A percentile compares a stretch with the other conserved stretches of the same genome.
These are phyloP conservation scores for Mesoclemmys tuberculata DNA, from an alignment of 2,113 vertebrate genomes.

Conservation along the genomic window DNA sequence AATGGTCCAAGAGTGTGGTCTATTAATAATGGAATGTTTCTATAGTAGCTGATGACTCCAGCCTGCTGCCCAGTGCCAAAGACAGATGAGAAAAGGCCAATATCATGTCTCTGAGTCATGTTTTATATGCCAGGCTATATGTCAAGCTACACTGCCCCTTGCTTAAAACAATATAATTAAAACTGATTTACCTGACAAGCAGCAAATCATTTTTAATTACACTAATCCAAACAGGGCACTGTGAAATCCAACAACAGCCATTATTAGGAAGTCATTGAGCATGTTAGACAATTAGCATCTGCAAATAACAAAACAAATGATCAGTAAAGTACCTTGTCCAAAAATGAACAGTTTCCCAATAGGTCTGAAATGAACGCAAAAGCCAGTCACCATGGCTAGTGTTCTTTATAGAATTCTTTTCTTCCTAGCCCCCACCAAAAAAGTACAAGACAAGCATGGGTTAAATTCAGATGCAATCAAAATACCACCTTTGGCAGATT, in stretches of 20 bases:
- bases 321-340: background rate
- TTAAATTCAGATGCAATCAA: background rate
- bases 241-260: background rate
- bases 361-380: background rate
- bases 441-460: fast-evolving
- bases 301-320: background rate
- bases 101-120: background rate
- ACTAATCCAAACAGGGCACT: background rate
- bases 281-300: background rate
- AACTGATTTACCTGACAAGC: background rate
- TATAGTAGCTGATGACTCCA: background rate
- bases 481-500: background rate
- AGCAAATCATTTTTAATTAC: background rate
- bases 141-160: background rate
- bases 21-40: background rate
- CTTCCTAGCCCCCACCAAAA: fast-evolving
- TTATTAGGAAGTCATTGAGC: background rate
- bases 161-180: background rate
- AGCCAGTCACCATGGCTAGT: background rate
- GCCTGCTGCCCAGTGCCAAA: background rate
- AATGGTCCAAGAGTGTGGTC: background rate
- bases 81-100: background rate
- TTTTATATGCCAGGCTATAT: background rate
- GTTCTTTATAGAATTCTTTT: background rate
- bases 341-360: background rate